Evolutionary conservation across 2,797 vertebrate species (phyloP).

Genomic region (Cygnus olor): DNA sequence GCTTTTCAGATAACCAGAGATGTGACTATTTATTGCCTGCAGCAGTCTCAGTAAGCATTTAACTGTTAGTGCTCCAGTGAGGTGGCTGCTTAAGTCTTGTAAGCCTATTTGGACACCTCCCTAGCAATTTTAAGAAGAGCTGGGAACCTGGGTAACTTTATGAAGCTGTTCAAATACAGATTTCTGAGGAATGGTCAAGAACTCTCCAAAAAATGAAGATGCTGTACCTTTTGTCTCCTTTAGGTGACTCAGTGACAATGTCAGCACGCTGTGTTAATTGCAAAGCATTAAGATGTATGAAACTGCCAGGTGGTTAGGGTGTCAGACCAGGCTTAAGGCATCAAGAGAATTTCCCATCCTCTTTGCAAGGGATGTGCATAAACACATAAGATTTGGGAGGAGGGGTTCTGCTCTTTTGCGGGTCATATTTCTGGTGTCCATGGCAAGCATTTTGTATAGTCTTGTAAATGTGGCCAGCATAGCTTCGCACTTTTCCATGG

Average conservation of each 20-base stretch:
- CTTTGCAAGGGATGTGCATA: background rate
- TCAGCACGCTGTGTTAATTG: background rate
- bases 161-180: background rate
- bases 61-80: background rate
- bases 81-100: background rate
- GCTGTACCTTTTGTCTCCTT: background rate
- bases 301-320: background rate
- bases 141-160: background rate
- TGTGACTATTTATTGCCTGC: conserved; percentile 15
- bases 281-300: background rate
- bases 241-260: background rate
- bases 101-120: background rate
- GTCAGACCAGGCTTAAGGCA: background rate
- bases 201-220: background rate
- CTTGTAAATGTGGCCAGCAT: background rate
- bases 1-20: conserved; percentile 22
- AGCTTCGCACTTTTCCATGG: background rate
- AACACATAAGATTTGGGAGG: background rate
- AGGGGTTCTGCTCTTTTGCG: background rate
- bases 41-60: background rate
- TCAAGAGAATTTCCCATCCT: background rate
- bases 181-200: background rate
- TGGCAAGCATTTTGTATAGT: background rate
- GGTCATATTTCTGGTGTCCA: background rate
- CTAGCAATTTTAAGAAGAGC: background rate